These are phyloP conservation scores for Molorchus minor DNA, from an alignment of 2,888 invertebrate genomes.

Conservation along the genomic window DNA sequence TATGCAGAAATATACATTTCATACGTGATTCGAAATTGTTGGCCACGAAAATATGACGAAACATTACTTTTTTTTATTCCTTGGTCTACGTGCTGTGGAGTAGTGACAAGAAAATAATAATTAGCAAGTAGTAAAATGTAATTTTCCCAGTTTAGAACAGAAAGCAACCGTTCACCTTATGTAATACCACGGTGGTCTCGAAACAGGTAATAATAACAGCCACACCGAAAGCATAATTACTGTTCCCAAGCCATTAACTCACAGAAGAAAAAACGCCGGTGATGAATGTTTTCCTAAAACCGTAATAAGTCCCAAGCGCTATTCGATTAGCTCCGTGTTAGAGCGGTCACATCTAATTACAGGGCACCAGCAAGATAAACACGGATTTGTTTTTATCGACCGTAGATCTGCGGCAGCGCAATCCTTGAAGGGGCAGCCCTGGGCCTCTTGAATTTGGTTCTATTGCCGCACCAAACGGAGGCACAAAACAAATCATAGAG, in stretches of 20 bases:
- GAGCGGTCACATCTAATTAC: constrained; percentile 35
- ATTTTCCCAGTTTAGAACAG: no score
- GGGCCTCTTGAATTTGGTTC: constrained; percentile 10
- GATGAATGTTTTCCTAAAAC: no score
- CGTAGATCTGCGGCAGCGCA: constrained; percentile 12
- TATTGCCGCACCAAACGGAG: constrained; percentile 19
- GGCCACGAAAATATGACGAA: no score
- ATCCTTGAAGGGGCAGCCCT: no score
- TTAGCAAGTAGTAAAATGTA: no score
- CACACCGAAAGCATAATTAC: background rate
- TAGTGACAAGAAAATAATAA: no score
- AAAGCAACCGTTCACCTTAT: no score
- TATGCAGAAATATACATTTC: no score
- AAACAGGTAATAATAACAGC: background rate
- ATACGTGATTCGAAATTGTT: no score
- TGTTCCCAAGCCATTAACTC: background rate
- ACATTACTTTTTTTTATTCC: no score
- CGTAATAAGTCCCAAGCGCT: constrained; percentile 12
- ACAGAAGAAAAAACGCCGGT: no score
- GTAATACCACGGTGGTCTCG: constrained; percentile 3
- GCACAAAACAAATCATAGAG: constrained; percentile 39
- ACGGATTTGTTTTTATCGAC: constrained; percentile 29
- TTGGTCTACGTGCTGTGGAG: no score
- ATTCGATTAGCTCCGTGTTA: constrained; percentile 33
- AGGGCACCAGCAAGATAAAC: constrained; percentile 28